phyloP scores from a whole-genome alignment of 2,113 vertebrate genomes.

The Solenodon paradoxus region DNA sequence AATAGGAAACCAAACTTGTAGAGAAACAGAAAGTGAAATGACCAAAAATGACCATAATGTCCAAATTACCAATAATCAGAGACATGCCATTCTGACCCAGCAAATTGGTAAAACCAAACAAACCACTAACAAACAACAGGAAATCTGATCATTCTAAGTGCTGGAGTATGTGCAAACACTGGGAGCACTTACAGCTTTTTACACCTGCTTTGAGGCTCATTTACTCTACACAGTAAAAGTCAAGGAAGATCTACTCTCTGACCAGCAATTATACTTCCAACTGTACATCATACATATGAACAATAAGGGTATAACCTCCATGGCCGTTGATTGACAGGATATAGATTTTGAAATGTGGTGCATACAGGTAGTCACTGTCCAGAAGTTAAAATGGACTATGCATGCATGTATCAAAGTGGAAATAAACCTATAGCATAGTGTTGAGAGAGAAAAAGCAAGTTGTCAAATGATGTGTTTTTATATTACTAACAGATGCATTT shows the following conservation, averaged over 20 bases:
- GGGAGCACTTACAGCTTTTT: not conserved
- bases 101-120: not conserved
- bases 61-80: not conserved
- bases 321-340: not conserved
- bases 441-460: not conserved
- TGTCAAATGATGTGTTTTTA: not conserved
- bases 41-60: not conserved
- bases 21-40: not conserved
- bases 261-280: no score
- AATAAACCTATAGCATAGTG: not conserved
- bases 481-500: no score
- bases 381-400: not conserved
- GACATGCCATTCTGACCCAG: not conserved
- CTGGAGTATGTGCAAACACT: not conserved
- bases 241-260: not conserved
- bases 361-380: not conserved
- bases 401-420: not conserved
- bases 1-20: not conserved
- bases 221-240: not conserved
- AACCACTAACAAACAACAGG: not conserved
- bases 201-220: not conserved
- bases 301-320: not conserved
- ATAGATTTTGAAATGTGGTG: not conserved
- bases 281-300: not conserved
- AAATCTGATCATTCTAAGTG: not conserved